Evolutionary conservation across 2,888 invertebrate species (phyloP), one percentile per base, ranked within the genome.

Genomic region (Synergus itoensis): DNA sequence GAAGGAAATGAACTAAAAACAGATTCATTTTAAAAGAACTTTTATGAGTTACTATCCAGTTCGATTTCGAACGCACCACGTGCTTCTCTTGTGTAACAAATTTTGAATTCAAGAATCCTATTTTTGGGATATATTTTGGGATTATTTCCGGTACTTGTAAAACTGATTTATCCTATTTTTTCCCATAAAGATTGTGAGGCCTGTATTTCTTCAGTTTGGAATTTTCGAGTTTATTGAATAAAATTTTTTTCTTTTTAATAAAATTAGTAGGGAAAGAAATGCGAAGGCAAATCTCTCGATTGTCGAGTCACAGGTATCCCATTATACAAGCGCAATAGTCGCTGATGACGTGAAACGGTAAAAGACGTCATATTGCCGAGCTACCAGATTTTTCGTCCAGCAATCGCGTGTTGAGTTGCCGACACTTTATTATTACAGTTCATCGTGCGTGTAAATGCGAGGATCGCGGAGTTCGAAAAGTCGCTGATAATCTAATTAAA

Each of bases 401-500:
- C 12, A 69, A 48, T 69, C 14, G 67, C 45, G 43, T 69, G 48
- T 7, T 14, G 14, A 48, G 45, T 67, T 67, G 45, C 21, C 45
- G 67, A 67, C 67, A 67, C 67, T 16, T 7, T 69, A 36, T 45
- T 45, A 69, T 65, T 65, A 43, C 41, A 48, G 69, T 69, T 69
- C 45, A 67, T 67, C 21, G 67, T 67, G 67, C 45, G 67, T 43
- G 67, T 67, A 45, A 69, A 45, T 28, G 28, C 21, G 48, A 48
- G 45, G 69, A 48, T 69, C 45, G 28, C 16, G 8, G 14, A 16
- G 69, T 69, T 69, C 69, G 69, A 69, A 21, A 69, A 69, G 69
- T 69, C 48, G 45, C 28, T 48, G 14, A 14, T 69, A 69, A 69
- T 69, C 69, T 69, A 48, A 69, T 69, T 69, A 69, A 69, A 69